phyloP scores from a whole-genome alignment of 2,888 invertebrate species.

The Parnassius mnemosyne region DNA sequence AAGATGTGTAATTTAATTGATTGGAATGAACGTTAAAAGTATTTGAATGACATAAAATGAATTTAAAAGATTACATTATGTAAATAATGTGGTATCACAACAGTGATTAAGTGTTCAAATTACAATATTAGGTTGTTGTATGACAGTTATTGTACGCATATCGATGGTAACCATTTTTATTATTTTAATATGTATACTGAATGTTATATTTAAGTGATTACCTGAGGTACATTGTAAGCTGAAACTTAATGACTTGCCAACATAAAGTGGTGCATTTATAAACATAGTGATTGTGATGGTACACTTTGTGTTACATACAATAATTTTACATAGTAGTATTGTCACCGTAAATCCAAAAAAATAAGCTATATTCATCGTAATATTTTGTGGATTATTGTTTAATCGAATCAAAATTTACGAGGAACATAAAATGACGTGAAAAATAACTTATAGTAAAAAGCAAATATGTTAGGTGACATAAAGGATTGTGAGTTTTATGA shows the following conservation, averaged over 20 bases:
- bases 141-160: slow-evolving; percentile 1
- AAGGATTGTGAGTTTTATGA: slow-evolving; percentile 20
- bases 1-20: too few relatives aligned
- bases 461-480: slow-evolving; percentile 19
- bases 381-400: too few relatives aligned
- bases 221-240: not conserved
- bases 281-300: too few relatives aligned
- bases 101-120: too few relatives aligned
- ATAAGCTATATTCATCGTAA: too few relatives aligned
- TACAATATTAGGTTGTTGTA: not conserved
- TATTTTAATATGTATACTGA: slow-evolving; percentile 8
- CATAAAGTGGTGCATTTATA: too few relatives aligned
- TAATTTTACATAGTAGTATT: not conserved
- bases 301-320: too few relatives aligned
- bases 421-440: not conserved
- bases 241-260: not conserved
- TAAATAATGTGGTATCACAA: too few relatives aligned
- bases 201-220: slow-evolving; percentile 1
- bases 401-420: not conserved
- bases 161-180: slow-evolving; percentile 21
- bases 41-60: too few relatives aligned
- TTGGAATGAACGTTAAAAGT: too few relatives aligned
- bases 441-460: not conserved
- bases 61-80: too few relatives aligned
- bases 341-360: not conserved